Base-by-base conservation (phyloP, 2,113 vertebrate species). In the Motacilla alba region DNA sequence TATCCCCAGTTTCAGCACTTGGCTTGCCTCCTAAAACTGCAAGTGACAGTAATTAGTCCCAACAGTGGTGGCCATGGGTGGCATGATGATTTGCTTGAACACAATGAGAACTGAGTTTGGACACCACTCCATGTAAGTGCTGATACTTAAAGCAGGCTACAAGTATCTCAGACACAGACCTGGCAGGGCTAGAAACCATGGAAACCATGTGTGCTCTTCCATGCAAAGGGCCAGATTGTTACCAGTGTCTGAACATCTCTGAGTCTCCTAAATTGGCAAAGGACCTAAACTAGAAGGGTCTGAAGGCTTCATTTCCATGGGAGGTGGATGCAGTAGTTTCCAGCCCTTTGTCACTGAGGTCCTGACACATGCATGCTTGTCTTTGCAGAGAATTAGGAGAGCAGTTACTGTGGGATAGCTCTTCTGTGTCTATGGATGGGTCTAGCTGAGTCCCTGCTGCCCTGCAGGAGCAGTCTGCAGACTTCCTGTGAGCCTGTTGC, bases 331-430 rank as follows among this genome's bases (percentile, higher is more conserved):
- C 16, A 72, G 67, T n/a, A 10, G 35, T 35, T 55, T 74, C 75
- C 46, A 88, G 41, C 52, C 26, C 11, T 60, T n/a, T 66, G 55
- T 39, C 37, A 52, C 69, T n/a, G 6, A 56, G 47, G 21, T 56
- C 22, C 43, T 0, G 0, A 35, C 37, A 11, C 8, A 52, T 37
- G 27, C 37, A 8, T 1, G 1, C 7, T 56, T 56, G 37, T 23
- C 15, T 47, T 77, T 78, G 66, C 27, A 33, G 47, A 80, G n/a
- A 55, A 41, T 60, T 1, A 2, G 0, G 14, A 19, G 23, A 46
- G 22, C 1, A 4, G 44, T 15, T 49, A 4, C 20, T 39, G 28
- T 18, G 39, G 43, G 24, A 7, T 28, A 81, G 66, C 16, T 0
- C 0, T 39, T 59, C 37, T 7, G 5, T 67, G 43, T 14, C 62